Evolutionary conservation across 2,797 vertebrate species (phyloP), one percentile per base, ranked within the genome.

Genomic region (Xiphophorus birchmanni): DNA sequence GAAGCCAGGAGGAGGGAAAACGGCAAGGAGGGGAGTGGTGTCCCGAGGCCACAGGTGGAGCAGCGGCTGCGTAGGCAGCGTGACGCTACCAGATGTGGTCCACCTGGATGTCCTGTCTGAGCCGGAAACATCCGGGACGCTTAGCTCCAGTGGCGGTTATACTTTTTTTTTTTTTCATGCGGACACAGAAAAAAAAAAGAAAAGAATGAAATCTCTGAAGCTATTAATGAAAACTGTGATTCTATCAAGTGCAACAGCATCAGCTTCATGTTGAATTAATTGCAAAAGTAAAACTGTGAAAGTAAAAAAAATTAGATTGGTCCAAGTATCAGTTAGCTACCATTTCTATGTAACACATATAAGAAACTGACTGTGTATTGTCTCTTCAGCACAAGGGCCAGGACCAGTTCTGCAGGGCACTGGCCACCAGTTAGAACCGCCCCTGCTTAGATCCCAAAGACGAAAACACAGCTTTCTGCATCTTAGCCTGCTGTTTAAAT

Each of bases 21-120:
- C 60, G 67, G 76, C 10, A 18, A 5, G 5, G 48, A 88, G 75
- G 83, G 90, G 95, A 89, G 95, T 93, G 94, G 95, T 92, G 82
- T 77, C 95, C 91, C 78, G 0, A 81, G 93, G 94, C 87, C 81
- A 84, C n/a, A 81, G 85, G 87, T 74, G 88, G 87, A 84, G 87
- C 63, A 40, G 45, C 11, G 32, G 48, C 52, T 3, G 0, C 42
- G 32, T 13, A 73, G 50, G 13, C 32, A 17, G 10, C 60, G 54
- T 79, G 48, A 50, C 5, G 37, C 12, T 82, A 60, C 80, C 56
- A 74, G 44, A 77, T 47, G 21, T 7, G 63, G 71, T 87, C 26
- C 12, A 17, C 13, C 35, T 15, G 32, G 29, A 63, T 1, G n/a
- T 35, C 3, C 15, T 50, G 71, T 8, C 18, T 29, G 13, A 60